phyloP scores from a whole-genome alignment of 2,113 vertebrate genomes.

The Ophiodon elongatus region DNA sequence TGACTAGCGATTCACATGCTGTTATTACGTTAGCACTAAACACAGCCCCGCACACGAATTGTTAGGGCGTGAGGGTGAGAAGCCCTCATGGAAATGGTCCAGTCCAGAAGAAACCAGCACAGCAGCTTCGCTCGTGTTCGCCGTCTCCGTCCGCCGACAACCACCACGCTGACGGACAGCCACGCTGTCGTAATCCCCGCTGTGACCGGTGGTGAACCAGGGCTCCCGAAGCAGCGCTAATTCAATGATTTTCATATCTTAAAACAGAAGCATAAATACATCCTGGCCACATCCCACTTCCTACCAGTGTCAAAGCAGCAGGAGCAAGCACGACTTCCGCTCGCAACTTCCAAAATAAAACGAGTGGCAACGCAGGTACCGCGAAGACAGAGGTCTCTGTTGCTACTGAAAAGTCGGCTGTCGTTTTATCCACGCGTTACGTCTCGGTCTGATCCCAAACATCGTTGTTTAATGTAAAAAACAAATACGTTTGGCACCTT shows the following conservation, averaged over 20 bases:
- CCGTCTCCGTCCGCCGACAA: slow-evolving; percentile 20
- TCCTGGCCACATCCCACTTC: slow-evolving; percentile 83
- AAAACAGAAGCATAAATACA: slow-evolving; percentile 76
- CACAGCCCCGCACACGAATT: slow-evolving; percentile 23
- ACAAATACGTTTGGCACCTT: neutral
- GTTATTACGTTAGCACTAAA: slow-evolving; percentile 50
- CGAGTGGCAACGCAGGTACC: accelerated
- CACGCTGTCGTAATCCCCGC: slow-evolving; percentile 11
- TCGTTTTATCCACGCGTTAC: neutral
- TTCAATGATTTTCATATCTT: slow-evolving; percentile 73
- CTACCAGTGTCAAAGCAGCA: slow-evolving; percentile 10
- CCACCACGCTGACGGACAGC: neutral
- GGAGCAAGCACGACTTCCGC: slow-evolving; percentile 20
- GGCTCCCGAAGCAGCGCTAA: slow-evolving; percentile 36
- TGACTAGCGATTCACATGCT: slow-evolving; percentile 63
- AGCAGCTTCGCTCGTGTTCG: neutral
- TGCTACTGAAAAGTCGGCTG: neutral
- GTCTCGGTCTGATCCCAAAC: accelerated
- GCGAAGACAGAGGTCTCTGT: accelerated
- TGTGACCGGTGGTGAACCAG: slow-evolving; percentile 42
- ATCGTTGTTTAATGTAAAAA: neutral
- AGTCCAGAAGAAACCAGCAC: slow-evolving; percentile 17
- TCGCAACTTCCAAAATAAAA: slow-evolving; percentile 53
- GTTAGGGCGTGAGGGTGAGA: slow-evolving; percentile 46
- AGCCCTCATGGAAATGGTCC: slow-evolving; percentile 51